Percentiles rank a stretch among this genome's conserved stretches.
These are phyloP conservation scores for Drosophila sechellia DNA, from an alignment of 1,140 invertebrate genomes.

Conservation along the genomic window DNA sequence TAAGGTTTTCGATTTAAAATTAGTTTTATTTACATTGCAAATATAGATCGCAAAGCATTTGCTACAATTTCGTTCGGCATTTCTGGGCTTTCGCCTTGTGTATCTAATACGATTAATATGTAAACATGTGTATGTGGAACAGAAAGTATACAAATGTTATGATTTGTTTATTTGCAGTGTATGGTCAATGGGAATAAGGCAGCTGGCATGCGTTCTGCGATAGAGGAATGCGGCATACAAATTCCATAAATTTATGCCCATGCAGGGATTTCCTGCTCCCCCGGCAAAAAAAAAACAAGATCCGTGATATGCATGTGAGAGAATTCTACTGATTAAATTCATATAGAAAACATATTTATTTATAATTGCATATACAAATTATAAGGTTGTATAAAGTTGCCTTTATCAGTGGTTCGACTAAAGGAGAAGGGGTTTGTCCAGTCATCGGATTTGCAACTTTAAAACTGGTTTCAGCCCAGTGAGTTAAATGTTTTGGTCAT, in stretches of 20 bases:
- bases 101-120: conserved; percentile 5
- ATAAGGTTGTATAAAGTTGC: conserved; percentile 16
- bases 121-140: conserved; percentile 28
- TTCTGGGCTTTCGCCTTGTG: background rate
- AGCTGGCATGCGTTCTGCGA: conserved; percentile 39
- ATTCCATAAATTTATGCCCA: conserved; percentile 57
- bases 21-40: background rate
- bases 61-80: background rate
- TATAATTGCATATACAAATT: conserved; percentile 22
- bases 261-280: conserved; percentile 38
- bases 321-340: conserved; percentile 32
- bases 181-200: conserved; percentile 15
- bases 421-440: conserved; percentile 34
- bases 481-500: conserved; percentile 65
- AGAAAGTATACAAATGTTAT: conserved; percentile 22
- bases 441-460: conserved; percentile 41
- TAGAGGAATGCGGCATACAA: conserved; percentile 41
- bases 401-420: conserved; percentile 42
- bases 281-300: background rate
- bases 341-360: conserved; percentile 25
- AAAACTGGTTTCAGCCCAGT: conserved; percentile 41
- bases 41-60: background rate
- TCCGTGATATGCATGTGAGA: background rate
- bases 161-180: conserved; percentile 31
- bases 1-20: background rate